Conservation (phyloP, 2,888 invertebrate genomes). For the Drosophila affinis region DNA sequence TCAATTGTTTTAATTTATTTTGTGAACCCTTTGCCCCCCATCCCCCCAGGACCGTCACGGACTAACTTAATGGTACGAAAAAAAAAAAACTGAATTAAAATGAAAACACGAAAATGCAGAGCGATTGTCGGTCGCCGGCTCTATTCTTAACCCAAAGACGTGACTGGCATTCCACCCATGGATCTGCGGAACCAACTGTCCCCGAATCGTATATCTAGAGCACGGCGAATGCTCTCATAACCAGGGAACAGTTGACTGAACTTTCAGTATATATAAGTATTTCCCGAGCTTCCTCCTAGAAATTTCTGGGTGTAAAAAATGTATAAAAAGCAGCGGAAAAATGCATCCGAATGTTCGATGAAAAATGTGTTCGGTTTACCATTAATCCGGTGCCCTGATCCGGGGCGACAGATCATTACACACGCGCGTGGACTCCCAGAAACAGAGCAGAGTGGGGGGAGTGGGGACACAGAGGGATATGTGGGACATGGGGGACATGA, state of each 20-base stretch:
- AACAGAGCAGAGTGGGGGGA: slow-evolving; percentile 6
- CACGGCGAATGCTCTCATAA: slow-evolving; percentile 69
- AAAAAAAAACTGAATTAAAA: slow-evolving; percentile 37
- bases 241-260: slow-evolving; percentile 70
- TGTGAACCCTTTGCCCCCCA: slow-evolving; percentile 28
- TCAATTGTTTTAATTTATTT: slow-evolving; percentile 61
- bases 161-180: slow-evolving; percentile 62
- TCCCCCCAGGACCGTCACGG: slow-evolving; percentile 18
- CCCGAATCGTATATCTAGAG: slow-evolving; percentile 56
- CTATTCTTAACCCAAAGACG: slow-evolving; percentile 58
- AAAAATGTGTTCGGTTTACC: slow-evolving; percentile 80
- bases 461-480: neutral
- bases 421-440: slow-evolving; percentile 64
- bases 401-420: slow-evolving; percentile 80
- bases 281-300: slow-evolving; percentile 11
- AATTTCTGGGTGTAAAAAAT: slow-evolving; percentile 33
- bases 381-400: slow-evolving; percentile 81
- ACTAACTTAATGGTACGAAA: slow-evolving; percentile 33
- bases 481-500: neutral
- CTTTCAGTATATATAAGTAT: slow-evolving; percentile 19
- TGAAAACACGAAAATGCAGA: slow-evolving; percentile 31
- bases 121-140: slow-evolving; percentile 33
- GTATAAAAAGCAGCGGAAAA: slow-evolving; percentile 40
- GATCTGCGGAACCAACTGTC: slow-evolving; percentile 60
- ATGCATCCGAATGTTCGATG: slow-evolving; percentile 65